Evolutionary conservation across 2,113 vertebrate species (phyloP).

Genomic region (Oxyruncus cristatus): DNA sequence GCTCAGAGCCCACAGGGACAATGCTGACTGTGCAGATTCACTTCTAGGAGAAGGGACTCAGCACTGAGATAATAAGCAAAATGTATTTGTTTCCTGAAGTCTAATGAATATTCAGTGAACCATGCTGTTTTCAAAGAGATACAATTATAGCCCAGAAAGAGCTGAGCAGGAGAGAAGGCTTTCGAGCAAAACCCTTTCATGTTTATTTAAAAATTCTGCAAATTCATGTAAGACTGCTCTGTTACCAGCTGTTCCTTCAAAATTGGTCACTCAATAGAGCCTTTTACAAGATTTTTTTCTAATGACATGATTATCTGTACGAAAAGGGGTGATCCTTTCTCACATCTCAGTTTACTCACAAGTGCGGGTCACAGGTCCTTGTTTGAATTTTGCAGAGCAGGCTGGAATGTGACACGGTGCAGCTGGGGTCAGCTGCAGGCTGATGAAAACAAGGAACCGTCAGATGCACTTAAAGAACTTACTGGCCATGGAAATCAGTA

Average conservation of each 20-base stretch:
- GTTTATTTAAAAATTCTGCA: not conserved
- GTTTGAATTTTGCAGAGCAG: not conserved
- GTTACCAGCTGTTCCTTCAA: not conserved
- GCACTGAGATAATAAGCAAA: not conserved
- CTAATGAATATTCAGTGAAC: constrained; percentile 12
- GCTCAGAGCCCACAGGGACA: rapidly evolving
- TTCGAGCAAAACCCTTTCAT: not conserved
- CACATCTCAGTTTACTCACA: not conserved
- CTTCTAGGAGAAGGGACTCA: not conserved
- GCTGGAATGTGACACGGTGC: not conserved
- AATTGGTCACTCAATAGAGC: not conserved
- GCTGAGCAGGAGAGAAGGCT: not conserved
- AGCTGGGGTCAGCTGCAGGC: not conserved
- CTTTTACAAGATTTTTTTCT: not conserved
- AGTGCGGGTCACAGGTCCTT: not conserved
- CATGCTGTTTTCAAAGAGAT: not conserved
- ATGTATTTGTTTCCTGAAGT: not conserved
- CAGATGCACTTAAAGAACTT: not conserved
- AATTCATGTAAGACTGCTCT: not conserved
- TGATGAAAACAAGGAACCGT: not conserved
- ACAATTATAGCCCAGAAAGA: not conserved
- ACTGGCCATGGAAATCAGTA: not conserved
- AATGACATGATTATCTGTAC: not conserved
- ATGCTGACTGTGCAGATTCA: not conserved
- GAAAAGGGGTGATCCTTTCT: not conserved